Conservation (phyloP, 2,113 vertebrate species). For the Eolophus roseicapilla region DNA sequence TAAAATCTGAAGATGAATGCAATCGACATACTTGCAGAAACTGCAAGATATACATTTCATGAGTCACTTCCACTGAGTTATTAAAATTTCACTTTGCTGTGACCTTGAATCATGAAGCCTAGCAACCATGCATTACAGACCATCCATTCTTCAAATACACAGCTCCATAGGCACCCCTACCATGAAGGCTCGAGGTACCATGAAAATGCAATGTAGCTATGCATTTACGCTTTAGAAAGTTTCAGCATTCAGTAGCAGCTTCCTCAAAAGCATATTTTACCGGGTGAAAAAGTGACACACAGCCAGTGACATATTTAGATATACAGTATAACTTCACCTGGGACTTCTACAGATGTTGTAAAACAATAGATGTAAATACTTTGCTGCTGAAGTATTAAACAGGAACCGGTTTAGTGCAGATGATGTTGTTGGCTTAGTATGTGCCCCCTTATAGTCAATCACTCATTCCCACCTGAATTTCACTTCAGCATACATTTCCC, state of each 20-base stretch:
- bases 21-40: not conserved
- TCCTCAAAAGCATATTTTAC: not conserved
- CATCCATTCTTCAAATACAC: not conserved
- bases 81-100: not conserved
- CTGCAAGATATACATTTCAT: not conserved
- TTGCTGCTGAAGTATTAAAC: not conserved
- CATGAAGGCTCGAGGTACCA: not conserved
- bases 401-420: not conserved
- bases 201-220: not conserved
- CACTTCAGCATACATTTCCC: not conserved
- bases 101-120: slow-evolving; percentile 4
- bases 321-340: not conserved
- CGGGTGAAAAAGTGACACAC: not conserved
- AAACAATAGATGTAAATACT: not conserved
- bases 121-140: not conserved
- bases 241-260: not conserved
- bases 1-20: slow-evolving; percentile 21
- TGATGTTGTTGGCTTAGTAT: not conserved
- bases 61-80: not conserved
- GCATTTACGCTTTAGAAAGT: not conserved
- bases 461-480: not conserved
- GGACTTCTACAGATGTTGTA: not conserved
- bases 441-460: not conserved
- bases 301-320: not conserved
- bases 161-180: not conserved